phyloP scores from a whole-genome alignment of 2,113 vertebrate species.

The Anhinga rufa region DNA sequence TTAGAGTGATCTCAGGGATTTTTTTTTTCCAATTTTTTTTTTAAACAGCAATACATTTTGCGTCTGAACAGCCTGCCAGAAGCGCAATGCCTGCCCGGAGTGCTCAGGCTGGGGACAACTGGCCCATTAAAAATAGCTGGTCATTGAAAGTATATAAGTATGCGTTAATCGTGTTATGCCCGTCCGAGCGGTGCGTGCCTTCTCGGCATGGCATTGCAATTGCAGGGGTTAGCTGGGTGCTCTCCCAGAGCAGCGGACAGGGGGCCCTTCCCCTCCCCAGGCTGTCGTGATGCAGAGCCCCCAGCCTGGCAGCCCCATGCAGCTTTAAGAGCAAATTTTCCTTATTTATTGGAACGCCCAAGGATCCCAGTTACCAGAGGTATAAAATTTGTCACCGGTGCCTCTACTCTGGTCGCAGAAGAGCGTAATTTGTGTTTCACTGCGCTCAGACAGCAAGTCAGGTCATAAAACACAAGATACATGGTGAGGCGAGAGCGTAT shows the following conservation, averaged over 20 bases:
- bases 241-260: rapidly evolving
- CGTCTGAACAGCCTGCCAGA: background rate
- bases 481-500: background rate
- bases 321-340: background rate
- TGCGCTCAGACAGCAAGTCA: background rate
- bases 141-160: background rate
- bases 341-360: background rate
- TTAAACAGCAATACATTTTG: background rate
- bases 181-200: background rate
- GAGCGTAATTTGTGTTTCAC: background rate
- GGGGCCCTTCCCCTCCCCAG: background rate
- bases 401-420: background rate
- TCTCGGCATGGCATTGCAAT: rapidly evolving
- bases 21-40: background rate
- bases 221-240: background rate
- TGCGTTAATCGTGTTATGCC: background rate
- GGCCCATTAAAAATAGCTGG: background rate
- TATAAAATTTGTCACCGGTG: background rate
- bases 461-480: background rate
- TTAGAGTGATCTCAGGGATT: background rate
- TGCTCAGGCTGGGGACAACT: background rate
- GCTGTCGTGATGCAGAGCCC: background rate
- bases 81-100: background rate
- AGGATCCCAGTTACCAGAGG: background rate
- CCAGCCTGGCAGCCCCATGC: background rate